Percentiles rank a stretch among this genome's conserved stretches.
These are phyloP conservation scores for Ia io DNA, from an alignment of 2,113 vertebrate species.

Conservation along the genomic window DNA sequence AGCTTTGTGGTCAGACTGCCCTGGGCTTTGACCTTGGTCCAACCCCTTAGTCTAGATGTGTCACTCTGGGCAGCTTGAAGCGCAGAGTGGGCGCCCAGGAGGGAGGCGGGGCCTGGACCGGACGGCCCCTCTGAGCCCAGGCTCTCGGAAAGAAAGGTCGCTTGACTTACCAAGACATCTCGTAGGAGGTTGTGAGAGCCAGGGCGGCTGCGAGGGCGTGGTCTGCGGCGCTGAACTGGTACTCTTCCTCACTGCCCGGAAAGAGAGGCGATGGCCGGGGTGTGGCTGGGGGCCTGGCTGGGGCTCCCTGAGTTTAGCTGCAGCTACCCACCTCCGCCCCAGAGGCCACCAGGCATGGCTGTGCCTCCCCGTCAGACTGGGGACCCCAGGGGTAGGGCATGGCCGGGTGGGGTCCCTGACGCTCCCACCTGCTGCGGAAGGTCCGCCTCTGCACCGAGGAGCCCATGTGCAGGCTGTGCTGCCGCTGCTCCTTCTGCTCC, in stretches of 20 bases:
- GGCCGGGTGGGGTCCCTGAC: fast-evolving
- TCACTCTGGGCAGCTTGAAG: not conserved
- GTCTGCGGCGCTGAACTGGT: constrained; percentile 78
- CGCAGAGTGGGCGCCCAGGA: not conserved
- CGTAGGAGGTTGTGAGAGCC: constrained; percentile 73
- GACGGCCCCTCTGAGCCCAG: not conserved
- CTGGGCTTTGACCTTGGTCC: not conserved
- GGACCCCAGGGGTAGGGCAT: fast-evolving
- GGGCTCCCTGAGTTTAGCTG: not conserved
- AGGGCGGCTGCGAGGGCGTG: constrained; percentile 83
- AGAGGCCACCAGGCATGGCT: not conserved
- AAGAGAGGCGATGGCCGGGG: not conserved
- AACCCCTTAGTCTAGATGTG: not conserved
- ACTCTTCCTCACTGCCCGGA: constrained; percentile 81
- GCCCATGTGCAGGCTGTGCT: constrained; percentile 80
- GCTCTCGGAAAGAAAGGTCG: not conserved
- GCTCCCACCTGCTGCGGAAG: constrained; percentile 82
- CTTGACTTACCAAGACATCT: constrained; percentile 75
- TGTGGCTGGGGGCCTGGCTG: not conserved
- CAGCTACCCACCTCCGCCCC: not conserved
- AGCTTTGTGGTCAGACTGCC: not conserved
- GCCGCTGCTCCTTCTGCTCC: constrained; percentile 79
- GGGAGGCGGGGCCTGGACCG: not conserved
- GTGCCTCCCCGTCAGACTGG: not conserved
- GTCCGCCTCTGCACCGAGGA: constrained; percentile 76